These are phyloP conservation scores for Acanthoscelides obtectus DNA, from an alignment of 2,888 invertebrate genomes.

Conservation along the genomic window DNA sequence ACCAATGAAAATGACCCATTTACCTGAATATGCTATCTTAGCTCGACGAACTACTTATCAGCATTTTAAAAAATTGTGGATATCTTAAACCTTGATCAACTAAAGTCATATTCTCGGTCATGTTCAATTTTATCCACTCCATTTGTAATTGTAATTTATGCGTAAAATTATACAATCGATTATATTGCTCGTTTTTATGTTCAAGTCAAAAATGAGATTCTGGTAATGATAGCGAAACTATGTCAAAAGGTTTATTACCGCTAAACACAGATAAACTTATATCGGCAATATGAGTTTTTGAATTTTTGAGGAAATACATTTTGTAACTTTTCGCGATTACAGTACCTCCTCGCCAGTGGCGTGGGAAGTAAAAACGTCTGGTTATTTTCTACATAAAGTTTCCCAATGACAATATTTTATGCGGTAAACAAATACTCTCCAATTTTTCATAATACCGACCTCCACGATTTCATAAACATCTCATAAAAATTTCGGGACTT, in stretches of 20 bases:
- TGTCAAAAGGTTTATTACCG: background rate
- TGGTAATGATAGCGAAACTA: background rate
- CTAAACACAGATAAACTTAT: background rate
- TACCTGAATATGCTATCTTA: background rate
- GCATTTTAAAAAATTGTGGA: background rate
- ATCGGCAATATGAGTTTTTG: background rate
- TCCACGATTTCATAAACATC: background rate
- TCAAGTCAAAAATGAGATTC: background rate
- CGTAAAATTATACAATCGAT: background rate
- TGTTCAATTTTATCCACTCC: background rate
- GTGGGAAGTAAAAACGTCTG: too few species aligned
- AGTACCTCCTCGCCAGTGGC: too few species aligned
- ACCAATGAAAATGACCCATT: background rate
- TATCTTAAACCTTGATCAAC: background rate
- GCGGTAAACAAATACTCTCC: too few species aligned
- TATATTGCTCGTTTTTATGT: background rate
- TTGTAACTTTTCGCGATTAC: too few species aligned
- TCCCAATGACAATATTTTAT: too few species aligned
- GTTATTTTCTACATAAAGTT: too few species aligned
- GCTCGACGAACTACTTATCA: background rate
- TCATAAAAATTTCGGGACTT: background rate
- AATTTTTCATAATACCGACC: background rate
- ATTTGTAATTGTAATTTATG: background rate
- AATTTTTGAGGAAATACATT: too few species aligned
- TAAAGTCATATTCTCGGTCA: background rate